Evolutionary conservation across 2,113 vertebrate species (phyloP).

Genomic region (Trochalopteron elliotii): DNA sequence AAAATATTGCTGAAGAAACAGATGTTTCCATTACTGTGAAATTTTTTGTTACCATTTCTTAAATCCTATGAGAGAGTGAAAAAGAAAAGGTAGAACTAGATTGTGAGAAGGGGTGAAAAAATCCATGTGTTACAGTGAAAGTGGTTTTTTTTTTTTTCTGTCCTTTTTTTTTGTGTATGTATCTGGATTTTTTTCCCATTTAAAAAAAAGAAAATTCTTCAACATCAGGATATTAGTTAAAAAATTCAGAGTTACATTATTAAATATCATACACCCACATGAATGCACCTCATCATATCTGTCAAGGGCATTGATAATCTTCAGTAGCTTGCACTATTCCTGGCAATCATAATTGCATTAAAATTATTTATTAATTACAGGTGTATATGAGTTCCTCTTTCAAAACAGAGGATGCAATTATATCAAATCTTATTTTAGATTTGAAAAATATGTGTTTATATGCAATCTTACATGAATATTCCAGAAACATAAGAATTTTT

Average conservation of each 20-base stretch:
- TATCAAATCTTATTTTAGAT: neutral
- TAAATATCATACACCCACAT: rapidly evolving
- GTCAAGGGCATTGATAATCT: neutral
- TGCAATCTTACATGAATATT: neutral
- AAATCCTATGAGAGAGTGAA: neutral
- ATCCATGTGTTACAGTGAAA: neutral
- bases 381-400: neutral
- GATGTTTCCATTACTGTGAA: neutral
- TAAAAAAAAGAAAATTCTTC: neutral
- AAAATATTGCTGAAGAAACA: neutral
- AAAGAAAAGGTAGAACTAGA: neutral
- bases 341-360: neutral
- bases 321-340: neutral
- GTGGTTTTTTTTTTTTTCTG: neutral
- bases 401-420: neutral
- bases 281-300: neutral
- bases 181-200: neutral
- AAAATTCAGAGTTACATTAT: neutral
- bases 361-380: neutral
- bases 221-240: neutral
- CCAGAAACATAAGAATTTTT: neutral
- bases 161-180: neutral
- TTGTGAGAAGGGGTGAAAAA: neutral
- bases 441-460: neutral
- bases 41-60: neutral